Conservation (phyloP, 2,797 vertebrate genomes). For the Neostethus bicornis region DNA sequence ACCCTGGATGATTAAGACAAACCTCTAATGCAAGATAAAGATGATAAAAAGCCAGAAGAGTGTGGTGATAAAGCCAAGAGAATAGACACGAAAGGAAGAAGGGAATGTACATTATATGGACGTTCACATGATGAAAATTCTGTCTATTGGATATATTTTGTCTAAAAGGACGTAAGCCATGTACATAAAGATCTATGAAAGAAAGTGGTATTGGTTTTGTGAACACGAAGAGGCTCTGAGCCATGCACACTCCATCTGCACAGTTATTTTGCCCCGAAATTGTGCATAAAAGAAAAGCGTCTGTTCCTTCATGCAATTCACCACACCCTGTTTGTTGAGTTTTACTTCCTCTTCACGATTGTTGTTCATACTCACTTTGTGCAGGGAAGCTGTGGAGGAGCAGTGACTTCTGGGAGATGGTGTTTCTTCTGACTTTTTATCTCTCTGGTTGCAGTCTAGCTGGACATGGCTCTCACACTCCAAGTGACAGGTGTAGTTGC, state of each 20-base stretch:
- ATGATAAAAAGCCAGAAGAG: background rate
- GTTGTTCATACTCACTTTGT: slow-evolving; percentile 59
- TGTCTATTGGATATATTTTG: slow-evolving; percentile 42
- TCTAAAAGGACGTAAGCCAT: slow-evolving; percentile 43
- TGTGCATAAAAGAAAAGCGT: background rate
- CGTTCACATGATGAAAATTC: slow-evolving; percentile 20
- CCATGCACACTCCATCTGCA: slow-evolving; percentile 15
- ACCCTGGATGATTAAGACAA: slow-evolving; percentile 14
- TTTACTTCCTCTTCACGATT: background rate
- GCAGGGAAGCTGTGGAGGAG: slow-evolving; percentile 42
- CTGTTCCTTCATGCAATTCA: background rate
- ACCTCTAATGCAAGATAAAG: background rate
- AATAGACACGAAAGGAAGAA: slow-evolving; percentile 6
- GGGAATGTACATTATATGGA: slow-evolving; percentile 5
- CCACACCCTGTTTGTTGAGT: fast-evolving
- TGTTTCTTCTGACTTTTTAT: slow-evolving; percentile 58
- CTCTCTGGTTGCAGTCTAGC: slow-evolving; percentile 88
- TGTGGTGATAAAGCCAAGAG: slow-evolving; percentile 2
- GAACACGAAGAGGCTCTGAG: slow-evolving; percentile 40
- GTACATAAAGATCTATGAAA: slow-evolving; percentile 18
- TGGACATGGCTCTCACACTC: slow-evolving; percentile 87
- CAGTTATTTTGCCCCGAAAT: background rate
- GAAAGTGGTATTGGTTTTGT: slow-evolving; percentile 46
- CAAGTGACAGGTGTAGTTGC: slow-evolving; percentile 92
- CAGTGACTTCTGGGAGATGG: slow-evolving; percentile 70